These are phyloP conservation scores for Lanius ludovicianus DNA, from an alignment of 2,113 vertebrate genomes.

Conservation along the genomic window DNA sequence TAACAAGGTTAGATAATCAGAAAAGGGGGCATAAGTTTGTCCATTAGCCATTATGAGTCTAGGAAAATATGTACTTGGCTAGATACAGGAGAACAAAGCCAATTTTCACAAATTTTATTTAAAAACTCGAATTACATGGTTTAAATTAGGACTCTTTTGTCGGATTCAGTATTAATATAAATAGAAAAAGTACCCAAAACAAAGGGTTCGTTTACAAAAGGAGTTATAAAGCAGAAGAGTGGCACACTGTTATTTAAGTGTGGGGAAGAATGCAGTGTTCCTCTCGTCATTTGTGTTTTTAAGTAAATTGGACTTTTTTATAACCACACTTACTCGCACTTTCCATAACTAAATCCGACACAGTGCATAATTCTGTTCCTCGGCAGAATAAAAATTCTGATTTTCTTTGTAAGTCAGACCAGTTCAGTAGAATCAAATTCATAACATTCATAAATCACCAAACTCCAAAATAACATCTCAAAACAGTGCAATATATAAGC, in stretches of 20 bases:
- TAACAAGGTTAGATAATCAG: background rate
- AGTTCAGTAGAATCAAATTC: slow-evolving; percentile 17
- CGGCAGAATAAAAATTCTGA: background rate
- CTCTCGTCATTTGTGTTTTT: background rate
- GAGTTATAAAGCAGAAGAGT: background rate
- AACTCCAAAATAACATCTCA: slow-evolving; percentile 23
- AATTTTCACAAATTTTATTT: background rate
- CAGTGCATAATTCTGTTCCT: background rate
- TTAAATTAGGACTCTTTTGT: background rate
- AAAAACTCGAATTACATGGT: background rate
- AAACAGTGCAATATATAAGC: background rate
- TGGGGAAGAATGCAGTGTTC: background rate
- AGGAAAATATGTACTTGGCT: background rate
- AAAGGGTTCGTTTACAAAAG: background rate
- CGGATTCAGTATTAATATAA: background rate
- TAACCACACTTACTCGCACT: background rate
- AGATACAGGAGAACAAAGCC: background rate
- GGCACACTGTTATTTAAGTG: background rate
- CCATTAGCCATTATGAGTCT: background rate
- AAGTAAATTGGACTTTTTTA: background rate
- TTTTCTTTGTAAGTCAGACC: background rate
- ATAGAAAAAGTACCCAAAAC: background rate
- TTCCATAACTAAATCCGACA: background rate
- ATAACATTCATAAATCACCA: slow-evolving; percentile 15
- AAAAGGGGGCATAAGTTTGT: background rate